phyloP scores from a whole-genome alignment of 2,797 vertebrate genomes.

The Coreius guichenoti region DNA sequence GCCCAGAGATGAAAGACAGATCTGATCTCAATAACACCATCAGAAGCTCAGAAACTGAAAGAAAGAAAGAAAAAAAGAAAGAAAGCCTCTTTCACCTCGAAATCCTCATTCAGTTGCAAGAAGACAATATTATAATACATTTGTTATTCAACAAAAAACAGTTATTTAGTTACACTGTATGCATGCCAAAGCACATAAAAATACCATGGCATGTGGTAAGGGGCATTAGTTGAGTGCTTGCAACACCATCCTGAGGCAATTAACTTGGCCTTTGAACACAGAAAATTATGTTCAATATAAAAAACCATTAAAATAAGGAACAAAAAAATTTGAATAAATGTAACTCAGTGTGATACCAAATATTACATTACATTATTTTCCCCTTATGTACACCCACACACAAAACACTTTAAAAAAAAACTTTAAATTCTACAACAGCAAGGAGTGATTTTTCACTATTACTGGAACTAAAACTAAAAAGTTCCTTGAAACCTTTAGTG shows the following conservation, averaged over 20 bases:
- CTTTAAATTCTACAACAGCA: not conserved
- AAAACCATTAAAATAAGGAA: not conserved
- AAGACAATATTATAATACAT: not conserved
- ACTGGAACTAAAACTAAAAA: not conserved
- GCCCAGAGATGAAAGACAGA: constrained; percentile 41
- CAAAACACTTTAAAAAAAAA: not conserved
- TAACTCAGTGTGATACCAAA: not conserved
- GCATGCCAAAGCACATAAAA: not conserved
- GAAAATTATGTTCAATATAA: constrained; percentile 6
- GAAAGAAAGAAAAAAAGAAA: not conserved
- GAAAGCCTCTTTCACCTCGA: no score
- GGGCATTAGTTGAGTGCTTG: not conserved
- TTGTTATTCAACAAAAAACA: not conserved
- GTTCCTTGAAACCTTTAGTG: not conserved
- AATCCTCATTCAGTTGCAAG: not conserved
- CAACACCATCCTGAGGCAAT: not conserved
- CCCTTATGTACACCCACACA: not conserved
- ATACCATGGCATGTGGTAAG: not conserved
- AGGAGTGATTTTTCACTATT: not conserved
- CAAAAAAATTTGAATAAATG: not conserved
- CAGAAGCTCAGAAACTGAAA: no score
- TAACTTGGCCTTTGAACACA: constrained; percentile 12
- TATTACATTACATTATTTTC: not conserved
- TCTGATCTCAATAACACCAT: constrained; percentile 9
- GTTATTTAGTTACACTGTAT: not conserved